Evolutionary conservation across 2,113 vertebrate genomes (phyloP), one percentile per base, ranked within the genome.

Genomic region (Pithys albifrons): DNA sequence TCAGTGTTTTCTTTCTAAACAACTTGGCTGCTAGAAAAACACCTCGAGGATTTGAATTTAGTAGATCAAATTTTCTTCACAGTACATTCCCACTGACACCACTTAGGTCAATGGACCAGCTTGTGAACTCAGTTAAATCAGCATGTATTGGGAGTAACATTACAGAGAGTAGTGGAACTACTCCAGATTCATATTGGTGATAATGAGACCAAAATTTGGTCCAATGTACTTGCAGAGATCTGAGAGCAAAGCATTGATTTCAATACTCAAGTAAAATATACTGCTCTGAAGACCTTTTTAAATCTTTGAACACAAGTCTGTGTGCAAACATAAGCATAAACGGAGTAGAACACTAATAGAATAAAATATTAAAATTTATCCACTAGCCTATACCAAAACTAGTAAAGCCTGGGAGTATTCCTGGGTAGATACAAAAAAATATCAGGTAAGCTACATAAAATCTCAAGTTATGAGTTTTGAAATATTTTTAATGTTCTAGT

Each of bases 21-120:
- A 96, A 89, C 71, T 91, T 93, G 96, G 84, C 94, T 96, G 93
- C 84, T 93, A 54, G 93, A 97, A 97, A 93, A 96, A 82, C 95
- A 95, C 94, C 96, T 96, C 46, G 10, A 97, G 95, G 96, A 97
- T 96, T 96, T 97, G 96, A 94, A 96, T 97, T 96, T 97, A 95
- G 95, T 85, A 89, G 94, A 96, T 96, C 95, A 95, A 92, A 95
- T 96, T 97, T 97, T 96, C 89, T 89, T 93, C 84, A 94, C 77
- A 85, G 70, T 95, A 89, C 91, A 94, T 95, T 89, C 95, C 95
- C 91, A 95, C 93, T 96, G 95, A 95, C 91, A 96, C 87, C 85
- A 94, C 95, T 96, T 94, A 97, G 95, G 95, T 96, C 94, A 97
- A 96, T 95, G 94, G 93, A 94, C 94, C 96, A 97, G 94, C 93